Conservation (phyloP, 1,140 invertebrate genomes). For the Ceratina calcarata region DNA sequence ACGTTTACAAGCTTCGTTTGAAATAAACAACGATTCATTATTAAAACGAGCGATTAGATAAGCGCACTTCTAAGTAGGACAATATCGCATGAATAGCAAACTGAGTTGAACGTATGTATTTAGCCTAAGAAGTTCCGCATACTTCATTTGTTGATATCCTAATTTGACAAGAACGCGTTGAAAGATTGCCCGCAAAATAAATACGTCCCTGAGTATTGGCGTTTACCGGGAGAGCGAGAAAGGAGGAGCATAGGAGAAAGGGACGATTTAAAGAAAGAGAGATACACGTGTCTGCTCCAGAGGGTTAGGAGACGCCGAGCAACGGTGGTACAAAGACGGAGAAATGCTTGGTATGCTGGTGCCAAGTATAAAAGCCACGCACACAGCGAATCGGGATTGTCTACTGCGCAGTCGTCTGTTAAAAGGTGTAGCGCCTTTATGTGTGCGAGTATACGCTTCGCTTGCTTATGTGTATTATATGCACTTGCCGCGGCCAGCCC, state of each 20-base stretch:
- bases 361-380: constrained; percentile 35
- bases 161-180: background rate
- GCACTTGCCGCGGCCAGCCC: constrained; percentile 31
- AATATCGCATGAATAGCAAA: constrained; percentile 5
- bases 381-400: constrained; percentile 46
- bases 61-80: background rate
- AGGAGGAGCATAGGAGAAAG: constrained; percentile 50
- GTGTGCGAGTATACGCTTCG: constrained; percentile 36
- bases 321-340: constrained; percentile 45
- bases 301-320: constrained; percentile 54
- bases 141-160: background rate
- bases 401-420: constrained; percentile 58
- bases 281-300: constrained; percentile 48
- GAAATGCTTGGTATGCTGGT: constrained; percentile 53
- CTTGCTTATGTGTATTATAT: constrained; percentile 31
- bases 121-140: background rate
- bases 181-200: background rate
- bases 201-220: constrained; percentile 48
- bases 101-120: background rate
- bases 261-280: constrained; percentile 54
- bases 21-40: background rate
- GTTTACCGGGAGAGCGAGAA: constrained; percentile 45
- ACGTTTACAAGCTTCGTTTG: background rate
- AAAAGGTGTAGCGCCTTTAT: constrained; percentile 54
- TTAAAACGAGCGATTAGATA: background rate